Evolutionary conservation across 1,140 invertebrate genomes (phyloP), one percentile per base, ranked within the genome.

Genomic region (Pollicipes pollicipes): DNA sequence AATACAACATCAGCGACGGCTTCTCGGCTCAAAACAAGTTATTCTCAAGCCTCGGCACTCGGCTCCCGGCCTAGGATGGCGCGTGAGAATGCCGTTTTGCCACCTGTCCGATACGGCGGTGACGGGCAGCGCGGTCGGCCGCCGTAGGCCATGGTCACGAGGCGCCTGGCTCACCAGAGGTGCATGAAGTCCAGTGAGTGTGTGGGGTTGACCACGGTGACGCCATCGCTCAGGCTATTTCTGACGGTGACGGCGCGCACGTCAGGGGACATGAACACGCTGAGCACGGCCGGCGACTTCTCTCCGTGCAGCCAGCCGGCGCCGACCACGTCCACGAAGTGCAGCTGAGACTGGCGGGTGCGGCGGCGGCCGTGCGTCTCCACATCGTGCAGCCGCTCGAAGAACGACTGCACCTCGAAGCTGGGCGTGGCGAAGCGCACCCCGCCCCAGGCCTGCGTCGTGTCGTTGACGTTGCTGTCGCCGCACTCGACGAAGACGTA

Each of bases 231-330:
- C 37, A 94, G 94, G 73, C 89, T 90, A 70, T 88, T 83, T 8
- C 83, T 86, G 28, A 99, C 87, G 72, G 90, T 91, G 0, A 98
- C 88, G 73, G 88, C 87, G 69, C 85, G 84, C 67, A 98, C 87
- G 28, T 81, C 81, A 0, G 95, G 95, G 75, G 90, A 91, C 76
- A 88, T 91, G 77, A 88, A 85, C 35, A 97, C 88, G 29, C 89
- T 86, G 78, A 97, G 90, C 66, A 99, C 82, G 3, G 96, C 94
- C 0, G 95, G 89, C 6, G 88, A 89, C 80, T 93, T 95, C 81
- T 98, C 92, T 77, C 93, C 94, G 77, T 99, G 97, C 17, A 98
- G 81, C 70, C 98, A 89, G 28, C 95, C 97, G 68, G 96, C 97
- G 27, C 95, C 93, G 58, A 87, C 85, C 66, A 99, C 91, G 73